Conservation (phyloP, 1,140 invertebrate genomes). For the Panagrolaimus sp. region DNA sequence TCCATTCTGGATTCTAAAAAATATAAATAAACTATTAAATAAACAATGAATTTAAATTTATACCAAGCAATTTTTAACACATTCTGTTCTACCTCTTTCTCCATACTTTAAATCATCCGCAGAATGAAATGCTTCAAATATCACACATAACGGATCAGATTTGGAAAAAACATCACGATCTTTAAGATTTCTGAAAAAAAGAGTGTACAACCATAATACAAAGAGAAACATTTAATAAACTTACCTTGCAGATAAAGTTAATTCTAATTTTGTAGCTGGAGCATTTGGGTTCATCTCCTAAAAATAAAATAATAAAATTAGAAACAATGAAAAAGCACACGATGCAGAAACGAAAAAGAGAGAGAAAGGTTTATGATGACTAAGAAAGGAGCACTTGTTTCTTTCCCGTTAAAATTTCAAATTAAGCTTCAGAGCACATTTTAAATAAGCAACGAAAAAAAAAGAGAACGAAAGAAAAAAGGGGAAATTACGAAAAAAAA, state of each 20-base stretch:
- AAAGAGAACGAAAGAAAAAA: too few relatives aligned
- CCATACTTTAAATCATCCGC: neutral
- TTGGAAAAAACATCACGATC: constrained; percentile 30
- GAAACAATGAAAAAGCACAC: neutral
- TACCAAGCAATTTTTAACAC: constrained; percentile 62
- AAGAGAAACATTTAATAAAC: neutral
- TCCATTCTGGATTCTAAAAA: constrained; percentile 63
- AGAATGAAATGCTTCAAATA: constrained; percentile 11
- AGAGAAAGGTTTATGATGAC: too few relatives aligned
- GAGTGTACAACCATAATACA: neutral
- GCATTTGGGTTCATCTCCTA: constrained; percentile 4
- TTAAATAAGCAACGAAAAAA: too few relatives aligned
- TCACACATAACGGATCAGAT: constrained; percentile 28
- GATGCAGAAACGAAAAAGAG: too few relatives aligned
- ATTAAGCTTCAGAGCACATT: too few relatives aligned
- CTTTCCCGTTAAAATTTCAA: too few relatives aligned
- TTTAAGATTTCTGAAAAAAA: constrained; percentile 39
- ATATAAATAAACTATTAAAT: too few relatives aligned
- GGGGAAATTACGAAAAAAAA: too few relatives aligned
- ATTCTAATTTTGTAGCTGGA: constrained; percentile 4
- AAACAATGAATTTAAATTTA: too few relatives aligned
- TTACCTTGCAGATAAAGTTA: constrained; percentile 1
- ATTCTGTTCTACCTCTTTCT: constrained; percentile 62
- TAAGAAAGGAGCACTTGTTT: too few relatives aligned
- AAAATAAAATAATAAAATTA: neutral